phyloP scores from a whole-genome alignment of 1,140 invertebrate genomes.

The Drosophila teissieri region DNA sequence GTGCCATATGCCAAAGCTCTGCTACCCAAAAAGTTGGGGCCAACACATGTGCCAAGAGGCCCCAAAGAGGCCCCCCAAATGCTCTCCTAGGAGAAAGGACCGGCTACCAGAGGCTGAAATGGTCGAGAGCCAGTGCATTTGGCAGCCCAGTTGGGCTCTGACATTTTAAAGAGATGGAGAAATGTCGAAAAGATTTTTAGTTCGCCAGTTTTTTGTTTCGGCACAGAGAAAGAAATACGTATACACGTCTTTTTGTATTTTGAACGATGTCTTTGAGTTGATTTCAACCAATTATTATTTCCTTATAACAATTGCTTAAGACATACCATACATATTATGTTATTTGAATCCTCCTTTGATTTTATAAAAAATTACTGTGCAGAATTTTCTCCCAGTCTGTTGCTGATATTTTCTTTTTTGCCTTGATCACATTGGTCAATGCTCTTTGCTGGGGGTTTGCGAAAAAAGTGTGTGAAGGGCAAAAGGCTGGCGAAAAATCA shows the following conservation, averaged over 20 bases:
- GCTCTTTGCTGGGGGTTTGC: conserved; percentile 18
- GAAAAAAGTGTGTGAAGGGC: conserved; percentile 46
- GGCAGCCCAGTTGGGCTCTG: conserved; percentile 39
- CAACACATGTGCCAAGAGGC: conserved; percentile 42
- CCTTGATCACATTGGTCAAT: conserved; percentile 46
- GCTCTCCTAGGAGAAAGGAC: conserved; percentile 18
- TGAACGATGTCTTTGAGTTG: too few species aligned
- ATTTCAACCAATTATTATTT: too few species aligned
- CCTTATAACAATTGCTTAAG: neutral
- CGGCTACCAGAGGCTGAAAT: neutral
- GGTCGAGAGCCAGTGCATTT: conserved; percentile 29
- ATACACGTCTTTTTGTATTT: too few species aligned
- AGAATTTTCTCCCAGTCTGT: neutral
- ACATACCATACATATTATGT: neutral
- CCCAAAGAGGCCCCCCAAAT: conserved; percentile 32
- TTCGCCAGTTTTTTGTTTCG: conserved; percentile 6
- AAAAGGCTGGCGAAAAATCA: conserved; percentile 24
- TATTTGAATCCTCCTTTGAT: neutral
- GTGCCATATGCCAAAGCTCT: conserved; percentile 53
- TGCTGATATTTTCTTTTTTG: conserved; percentile 9
- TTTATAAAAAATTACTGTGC: neutral
- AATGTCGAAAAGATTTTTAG: conserved; percentile 26
- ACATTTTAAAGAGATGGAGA: conserved; percentile 54
- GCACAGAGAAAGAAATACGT: neutral
- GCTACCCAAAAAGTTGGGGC: conserved; percentile 34